A percentile compares a stretch with the other conserved stretches of the same genome.
These are phyloP conservation scores for Ursus arctos DNA, from an alignment of 2,113 vertebrate species.

Conservation along the genomic window DNA sequence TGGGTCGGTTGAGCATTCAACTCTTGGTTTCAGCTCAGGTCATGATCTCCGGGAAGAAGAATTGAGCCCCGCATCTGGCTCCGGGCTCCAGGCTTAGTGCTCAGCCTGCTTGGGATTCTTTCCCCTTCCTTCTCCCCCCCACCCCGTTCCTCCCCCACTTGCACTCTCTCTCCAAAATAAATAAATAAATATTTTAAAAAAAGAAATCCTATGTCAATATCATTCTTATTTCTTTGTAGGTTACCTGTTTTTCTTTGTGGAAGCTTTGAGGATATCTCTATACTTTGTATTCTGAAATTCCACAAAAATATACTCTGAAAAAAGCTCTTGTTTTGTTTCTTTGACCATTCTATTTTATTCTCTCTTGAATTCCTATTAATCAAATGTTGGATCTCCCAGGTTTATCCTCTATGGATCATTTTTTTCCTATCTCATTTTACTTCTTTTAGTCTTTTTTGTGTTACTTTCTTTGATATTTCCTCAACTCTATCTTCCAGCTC, in stretches of 20 bases:
- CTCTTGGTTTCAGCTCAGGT: background rate
- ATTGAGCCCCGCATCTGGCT: background rate
- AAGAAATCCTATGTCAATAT: background rate
- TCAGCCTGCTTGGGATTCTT: background rate
- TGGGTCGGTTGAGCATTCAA: background rate
- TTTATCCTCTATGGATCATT: background rate
- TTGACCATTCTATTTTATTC: background rate
- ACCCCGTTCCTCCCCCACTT: background rate
- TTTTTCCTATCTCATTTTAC: background rate
- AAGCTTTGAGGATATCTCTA: background rate
- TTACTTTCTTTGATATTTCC: background rate
- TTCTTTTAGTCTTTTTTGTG: background rate
- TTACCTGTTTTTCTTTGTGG: background rate
- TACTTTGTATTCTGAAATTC: constrained; percentile 10
- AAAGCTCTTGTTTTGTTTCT: background rate
- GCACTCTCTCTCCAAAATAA: background rate
- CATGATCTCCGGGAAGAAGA: background rate
- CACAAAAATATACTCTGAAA: background rate
- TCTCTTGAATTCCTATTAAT: constrained; percentile 31
- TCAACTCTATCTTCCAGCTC: background rate
- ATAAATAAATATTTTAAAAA: background rate
- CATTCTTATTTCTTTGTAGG: background rate
- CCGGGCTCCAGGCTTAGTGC: background rate
- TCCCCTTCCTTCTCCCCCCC: background rate
- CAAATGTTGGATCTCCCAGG: background rate